Evolutionary conservation across 2,113 vertebrate species (phyloP).

Genomic region (Rhynchomys soricoides): DNA sequence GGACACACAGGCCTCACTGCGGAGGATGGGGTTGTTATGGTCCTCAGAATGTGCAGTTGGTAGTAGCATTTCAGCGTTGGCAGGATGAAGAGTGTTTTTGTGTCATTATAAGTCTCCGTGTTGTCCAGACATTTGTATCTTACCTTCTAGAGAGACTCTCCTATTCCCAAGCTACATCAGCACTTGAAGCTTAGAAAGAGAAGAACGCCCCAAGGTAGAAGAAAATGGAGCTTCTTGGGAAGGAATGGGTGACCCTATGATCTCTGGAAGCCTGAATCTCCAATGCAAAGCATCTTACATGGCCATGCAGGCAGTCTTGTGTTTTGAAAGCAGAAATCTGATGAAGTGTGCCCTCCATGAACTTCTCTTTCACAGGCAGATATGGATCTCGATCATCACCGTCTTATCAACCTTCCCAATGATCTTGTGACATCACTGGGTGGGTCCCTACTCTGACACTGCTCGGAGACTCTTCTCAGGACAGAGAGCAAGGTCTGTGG

Average conservation of each 20-base stretch:
- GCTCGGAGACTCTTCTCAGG: constrained; percentile 20
- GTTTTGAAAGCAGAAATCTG: not conserved
- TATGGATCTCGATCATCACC: not conserved
- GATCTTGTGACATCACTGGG: not conserved
- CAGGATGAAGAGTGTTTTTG: not conserved
- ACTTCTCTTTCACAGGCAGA: not conserved
- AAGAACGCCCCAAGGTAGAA: not conserved
- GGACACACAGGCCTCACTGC: not conserved
- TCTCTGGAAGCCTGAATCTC: not conserved
- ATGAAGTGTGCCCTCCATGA: not conserved
- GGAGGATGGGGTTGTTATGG: not conserved
- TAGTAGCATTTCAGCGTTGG: not conserved
- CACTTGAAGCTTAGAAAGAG: not conserved
- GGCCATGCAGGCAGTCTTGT: too few species aligned
- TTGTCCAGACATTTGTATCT: constrained; percentile 12
- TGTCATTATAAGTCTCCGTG: not conserved
- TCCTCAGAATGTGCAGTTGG: not conserved
- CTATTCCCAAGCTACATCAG: not conserved
- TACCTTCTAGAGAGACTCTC: not conserved
- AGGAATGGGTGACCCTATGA: not conserved
- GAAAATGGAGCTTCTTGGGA: not conserved
- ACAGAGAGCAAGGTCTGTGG: not conserved
- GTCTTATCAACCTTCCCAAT: not conserved
- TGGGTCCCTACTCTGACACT: not conserved
- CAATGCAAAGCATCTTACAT: not conserved